Conservation (phyloP, 2,888 invertebrate genomes). For the Tineola bisselliella region DNA sequence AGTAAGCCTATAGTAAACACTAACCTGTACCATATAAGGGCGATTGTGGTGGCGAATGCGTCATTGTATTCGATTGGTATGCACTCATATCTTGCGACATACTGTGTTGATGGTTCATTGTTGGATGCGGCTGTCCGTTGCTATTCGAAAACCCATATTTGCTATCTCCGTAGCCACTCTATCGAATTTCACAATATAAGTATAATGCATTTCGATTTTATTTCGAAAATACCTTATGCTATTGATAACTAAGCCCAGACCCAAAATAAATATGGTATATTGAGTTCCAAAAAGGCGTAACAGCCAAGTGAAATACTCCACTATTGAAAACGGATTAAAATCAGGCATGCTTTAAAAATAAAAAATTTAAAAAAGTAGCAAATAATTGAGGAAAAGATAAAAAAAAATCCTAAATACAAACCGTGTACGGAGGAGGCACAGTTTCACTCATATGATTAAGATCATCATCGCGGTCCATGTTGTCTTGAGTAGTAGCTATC, state of each 20-base stretch:
- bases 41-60: conserved; percentile 58
- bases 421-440: conserved; percentile 88
- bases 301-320: too few species aligned
- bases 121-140: conserved; percentile 34
- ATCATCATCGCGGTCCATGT: conserved; percentile 73
- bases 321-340: too few species aligned
- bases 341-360: not conserved
- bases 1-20: not conserved
- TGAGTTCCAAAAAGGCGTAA: too few species aligned
- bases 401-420: conserved; percentile 64
- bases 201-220: too few species aligned
- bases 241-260: too few species aligned
- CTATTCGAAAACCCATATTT: conserved; percentile 72
- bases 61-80: conserved; percentile 47
- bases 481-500: conserved; percentile 92
- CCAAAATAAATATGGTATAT: too few species aligned
- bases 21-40: conserved; percentile 67
- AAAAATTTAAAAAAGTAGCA: not conserved
- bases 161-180: conserved; percentile 67
- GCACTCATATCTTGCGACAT: conserved; percentile 41
- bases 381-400: too few species aligned
- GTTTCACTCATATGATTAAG: conserved; percentile 69
- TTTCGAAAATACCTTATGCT: too few species aligned
- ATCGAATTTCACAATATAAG: too few species aligned
- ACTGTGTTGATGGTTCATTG: conserved; percentile 37